These are phyloP conservation scores for Lottia gigantea DNA, from an alignment of 2,888 invertebrate species.

Conservation along the genomic window DNA sequence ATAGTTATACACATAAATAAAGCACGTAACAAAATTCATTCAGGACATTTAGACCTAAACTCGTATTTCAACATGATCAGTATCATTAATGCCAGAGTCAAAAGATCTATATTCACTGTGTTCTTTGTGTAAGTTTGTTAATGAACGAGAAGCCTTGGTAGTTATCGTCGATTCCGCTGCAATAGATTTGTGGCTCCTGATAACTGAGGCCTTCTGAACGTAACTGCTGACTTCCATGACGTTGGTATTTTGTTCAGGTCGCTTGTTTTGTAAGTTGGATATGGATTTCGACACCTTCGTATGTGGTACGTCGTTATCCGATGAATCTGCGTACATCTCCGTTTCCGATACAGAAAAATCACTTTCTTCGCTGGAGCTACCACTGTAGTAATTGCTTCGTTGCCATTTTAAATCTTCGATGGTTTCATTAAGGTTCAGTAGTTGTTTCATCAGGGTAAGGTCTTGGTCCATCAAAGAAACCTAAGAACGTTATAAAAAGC, in stretches of 20 bases:
- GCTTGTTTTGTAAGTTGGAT: no score
- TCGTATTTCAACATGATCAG: constrained; percentile 16
- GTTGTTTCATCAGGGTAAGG: constrained; percentile 59
- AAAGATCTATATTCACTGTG: constrained; percentile 43
- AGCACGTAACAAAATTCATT: constrained; percentile 7
- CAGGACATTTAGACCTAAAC: constrained; percentile 6
- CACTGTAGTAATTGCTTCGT: constrained; percentile 42
- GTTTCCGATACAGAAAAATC: constrained; percentile 52
- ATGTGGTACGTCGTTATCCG: constrained; percentile 32
- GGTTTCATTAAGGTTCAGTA: constrained; percentile 61
- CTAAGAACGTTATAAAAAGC: constrained; percentile 36
- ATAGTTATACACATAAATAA: no score
- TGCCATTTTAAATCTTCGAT: constrained; percentile 64
- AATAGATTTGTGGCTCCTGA: no score
- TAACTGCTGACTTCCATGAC: neutral
- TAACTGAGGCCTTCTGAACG: no score
- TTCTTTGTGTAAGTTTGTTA: constrained; percentile 17
- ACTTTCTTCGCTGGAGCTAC: constrained; percentile 41
- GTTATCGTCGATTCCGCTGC: no score
- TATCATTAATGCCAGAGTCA: constrained; percentile 49
- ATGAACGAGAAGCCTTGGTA: neutral
- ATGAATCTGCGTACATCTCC: constrained; percentile 40
- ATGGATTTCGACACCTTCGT: no score
- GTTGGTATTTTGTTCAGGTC: neutral
- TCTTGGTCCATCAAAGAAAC: constrained; percentile 62